These are phyloP conservation scores for Mustelus asterias DNA, from an alignment of 2,113 vertebrate species.

Conservation along the genomic window DNA sequence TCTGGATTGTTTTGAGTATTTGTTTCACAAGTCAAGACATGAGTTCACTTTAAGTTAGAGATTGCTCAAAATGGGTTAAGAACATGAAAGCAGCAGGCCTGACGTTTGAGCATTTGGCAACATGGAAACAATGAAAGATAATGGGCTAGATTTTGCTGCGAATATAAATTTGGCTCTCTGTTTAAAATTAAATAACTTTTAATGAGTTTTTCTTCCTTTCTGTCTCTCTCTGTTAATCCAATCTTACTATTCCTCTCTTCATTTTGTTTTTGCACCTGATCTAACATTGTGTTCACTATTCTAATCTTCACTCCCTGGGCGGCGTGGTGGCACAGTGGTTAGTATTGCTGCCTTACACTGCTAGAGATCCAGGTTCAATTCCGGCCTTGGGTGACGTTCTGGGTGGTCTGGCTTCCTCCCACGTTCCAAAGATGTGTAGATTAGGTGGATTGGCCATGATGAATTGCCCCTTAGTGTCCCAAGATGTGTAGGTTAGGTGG, in stretches of 20 bases:
- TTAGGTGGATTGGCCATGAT: too few relatives aligned
- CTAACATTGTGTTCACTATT: not conserved
- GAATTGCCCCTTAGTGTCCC: too few relatives aligned
- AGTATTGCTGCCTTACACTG: too few relatives aligned
- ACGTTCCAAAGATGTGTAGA: too few relatives aligned
- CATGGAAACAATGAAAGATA: not conserved
- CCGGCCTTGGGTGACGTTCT: too few relatives aligned
- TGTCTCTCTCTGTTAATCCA: not conserved
- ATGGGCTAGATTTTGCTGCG: not conserved
- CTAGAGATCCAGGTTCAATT: too few relatives aligned
- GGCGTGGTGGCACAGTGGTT: too few relatives aligned
- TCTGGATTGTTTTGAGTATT: not conserved
- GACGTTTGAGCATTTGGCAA: not conserved
- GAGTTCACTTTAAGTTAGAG: not conserved
- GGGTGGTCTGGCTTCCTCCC: too few relatives aligned
- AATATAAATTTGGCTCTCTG: not conserved
- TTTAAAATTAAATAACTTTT: not conserved
- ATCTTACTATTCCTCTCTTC: not conserved
- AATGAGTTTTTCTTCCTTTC: too few relatives aligned
- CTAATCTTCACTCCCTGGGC: not conserved
- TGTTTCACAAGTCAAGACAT: not conserved
- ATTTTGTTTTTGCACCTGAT: not conserved
- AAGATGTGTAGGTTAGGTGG: too few relatives aligned
- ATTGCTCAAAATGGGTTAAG: not conserved
- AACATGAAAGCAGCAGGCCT: not conserved